Conservation (phyloP, 30 jellyfish, hydroid and myxozoan genomes). For the Pelagia noctiluca region DNA sequence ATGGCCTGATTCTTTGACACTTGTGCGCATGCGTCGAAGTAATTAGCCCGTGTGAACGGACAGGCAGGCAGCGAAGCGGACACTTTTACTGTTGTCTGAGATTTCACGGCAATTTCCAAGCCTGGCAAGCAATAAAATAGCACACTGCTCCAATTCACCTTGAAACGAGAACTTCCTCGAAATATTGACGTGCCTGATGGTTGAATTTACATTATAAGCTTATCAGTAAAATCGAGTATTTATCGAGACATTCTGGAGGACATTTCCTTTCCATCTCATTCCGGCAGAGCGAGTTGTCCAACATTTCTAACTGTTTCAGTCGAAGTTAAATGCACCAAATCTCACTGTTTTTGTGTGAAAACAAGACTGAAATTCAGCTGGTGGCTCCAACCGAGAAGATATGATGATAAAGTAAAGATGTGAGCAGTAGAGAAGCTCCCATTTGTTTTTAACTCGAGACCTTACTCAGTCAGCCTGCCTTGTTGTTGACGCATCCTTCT, state of each 20-base stretch:
- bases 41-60: constrained; percentile 52
- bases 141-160: background rate
- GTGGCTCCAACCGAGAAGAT: background rate
- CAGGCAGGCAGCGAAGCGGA: constrained; percentile 42
- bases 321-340: background rate
- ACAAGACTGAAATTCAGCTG: background rate
- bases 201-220: background rate
- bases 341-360: background rate
- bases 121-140: background rate
- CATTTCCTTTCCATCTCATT: constrained; percentile 13
- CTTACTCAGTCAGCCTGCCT: background rate
- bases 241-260: background rate
- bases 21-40: constrained; percentile 64
- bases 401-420: background rate
- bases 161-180: too few relatives aligned
- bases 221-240: background rate
- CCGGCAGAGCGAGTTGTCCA: background rate
- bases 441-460: constrained; percentile 1
- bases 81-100: background rate
- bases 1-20: constrained; percentile 10
- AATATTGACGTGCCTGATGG: too few relatives aligned
- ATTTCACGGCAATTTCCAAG: background rate
- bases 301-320: background rate
- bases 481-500: background rate
- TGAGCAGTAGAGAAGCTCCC: background rate